Evolutionary conservation across 2,888 invertebrate genomes (phyloP).

Genomic region (Cosmia trapezina): DNA sequence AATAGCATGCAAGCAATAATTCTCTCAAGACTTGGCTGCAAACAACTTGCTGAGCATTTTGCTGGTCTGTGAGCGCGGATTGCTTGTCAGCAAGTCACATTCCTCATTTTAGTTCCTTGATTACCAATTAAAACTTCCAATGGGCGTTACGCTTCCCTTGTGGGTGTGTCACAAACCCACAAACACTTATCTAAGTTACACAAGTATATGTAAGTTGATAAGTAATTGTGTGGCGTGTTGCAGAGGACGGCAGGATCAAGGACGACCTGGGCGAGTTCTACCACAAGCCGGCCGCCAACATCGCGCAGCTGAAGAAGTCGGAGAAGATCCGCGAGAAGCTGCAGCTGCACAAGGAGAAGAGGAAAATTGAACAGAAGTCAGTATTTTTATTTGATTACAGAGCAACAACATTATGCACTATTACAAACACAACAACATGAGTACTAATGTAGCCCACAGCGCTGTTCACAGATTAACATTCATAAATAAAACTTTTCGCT

Average conservation of each 20-base stretch:
- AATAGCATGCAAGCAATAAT: not conserved
- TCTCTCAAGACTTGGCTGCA: not conserved
- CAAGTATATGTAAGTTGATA: not conserved
- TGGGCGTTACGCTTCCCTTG: not conserved
- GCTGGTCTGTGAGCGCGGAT: not conserved
- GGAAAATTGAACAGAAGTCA: constrained; percentile 93
- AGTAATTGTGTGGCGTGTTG: not conserved
- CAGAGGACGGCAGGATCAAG: constrained; percentile 88
- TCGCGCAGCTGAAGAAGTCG: constrained; percentile 93
- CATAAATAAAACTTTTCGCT: no score
- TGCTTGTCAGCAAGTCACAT: not conserved
- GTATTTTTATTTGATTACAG: constrained; percentile 23
- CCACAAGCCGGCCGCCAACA: constrained; percentile 95
- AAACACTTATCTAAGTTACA: not conserved
- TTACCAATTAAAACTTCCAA: not conserved
- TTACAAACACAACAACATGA: not conserved
- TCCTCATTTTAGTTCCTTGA: not conserved
- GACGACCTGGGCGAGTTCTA: constrained; percentile 95
- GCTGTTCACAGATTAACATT: no score
- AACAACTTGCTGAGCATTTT: not conserved
- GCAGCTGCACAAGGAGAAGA: constrained; percentile 94
- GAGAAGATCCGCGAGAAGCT: constrained; percentile 96
- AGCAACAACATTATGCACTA: not conserved
- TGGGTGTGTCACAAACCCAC: not conserved
- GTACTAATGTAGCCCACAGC: not conserved